Percentiles rank a stretch among this genome's conserved stretches.
Evolutionary conservation across 2,797 vertebrate species (phyloP).

Genomic region (Kryptolebias ocellatus): DNA sequence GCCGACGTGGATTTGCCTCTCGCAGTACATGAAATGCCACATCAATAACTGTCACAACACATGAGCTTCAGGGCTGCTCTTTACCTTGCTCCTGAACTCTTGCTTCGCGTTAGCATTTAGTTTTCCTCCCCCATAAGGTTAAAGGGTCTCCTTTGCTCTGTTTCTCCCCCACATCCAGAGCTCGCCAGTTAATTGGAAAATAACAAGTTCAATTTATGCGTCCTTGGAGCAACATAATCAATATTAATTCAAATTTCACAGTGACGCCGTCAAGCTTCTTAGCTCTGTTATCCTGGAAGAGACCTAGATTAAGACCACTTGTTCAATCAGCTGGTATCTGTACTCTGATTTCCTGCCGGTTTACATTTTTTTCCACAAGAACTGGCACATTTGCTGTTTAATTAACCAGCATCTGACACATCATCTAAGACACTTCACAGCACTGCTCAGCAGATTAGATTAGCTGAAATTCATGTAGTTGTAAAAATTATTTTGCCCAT

Average conservation of each 20-base stretch:
- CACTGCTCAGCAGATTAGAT: constrained; percentile 21
- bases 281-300: constrained; percentile 55
- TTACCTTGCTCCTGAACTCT: constrained; percentile 55
- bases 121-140: constrained; percentile 40
- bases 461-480: constrained; percentile 14
- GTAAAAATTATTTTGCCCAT: constrained; percentile 6
- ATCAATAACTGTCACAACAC: constrained; percentile 71
- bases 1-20: constrained; percentile 26
- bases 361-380: constrained; percentile 55
- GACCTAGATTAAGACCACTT: constrained; percentile 66
- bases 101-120: constrained; percentile 62
- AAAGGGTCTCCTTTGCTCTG: constrained; percentile 39
- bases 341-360: constrained; percentile 55
- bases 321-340: constrained; percentile 69
- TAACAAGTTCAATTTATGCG: constrained; percentile 75
- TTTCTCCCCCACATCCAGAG: constrained; percentile 49
- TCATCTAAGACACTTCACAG: constrained; percentile 40
- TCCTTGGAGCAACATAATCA: constrained; percentile 76
- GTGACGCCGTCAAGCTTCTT: constrained; percentile 61
- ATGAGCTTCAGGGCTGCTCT: constrained; percentile 61
- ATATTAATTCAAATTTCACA: constrained; percentile 80
- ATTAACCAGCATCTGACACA: constrained; percentile 59
- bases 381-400: constrained; percentile 63
- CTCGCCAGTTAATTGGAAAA: constrained; percentile 73
- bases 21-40: constrained; percentile 57